Evolutionary conservation across 2,888 invertebrate species (phyloP).

Genomic region (Melangyna quadrimaculata): DNA sequence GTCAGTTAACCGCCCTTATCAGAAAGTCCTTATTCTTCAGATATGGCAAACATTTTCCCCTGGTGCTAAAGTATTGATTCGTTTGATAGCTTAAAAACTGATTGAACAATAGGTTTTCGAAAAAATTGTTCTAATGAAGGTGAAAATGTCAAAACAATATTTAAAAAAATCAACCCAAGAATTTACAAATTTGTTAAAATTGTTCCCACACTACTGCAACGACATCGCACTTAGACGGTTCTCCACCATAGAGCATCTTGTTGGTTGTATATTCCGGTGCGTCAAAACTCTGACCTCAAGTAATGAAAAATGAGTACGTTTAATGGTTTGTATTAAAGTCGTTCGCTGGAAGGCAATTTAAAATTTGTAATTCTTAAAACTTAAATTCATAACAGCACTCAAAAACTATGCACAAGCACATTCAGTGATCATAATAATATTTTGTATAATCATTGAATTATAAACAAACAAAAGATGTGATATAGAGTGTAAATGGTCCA

Average conservation of each 20-base stretch:
- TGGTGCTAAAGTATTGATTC: no score
- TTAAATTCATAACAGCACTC: background rate
- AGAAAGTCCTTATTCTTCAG: no score
- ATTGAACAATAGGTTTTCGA: no score
- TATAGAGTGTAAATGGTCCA: background rate
- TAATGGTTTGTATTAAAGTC: background rate
- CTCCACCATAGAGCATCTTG: background rate
- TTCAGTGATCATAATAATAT: background rate
- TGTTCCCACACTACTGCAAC: background rate
- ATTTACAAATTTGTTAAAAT: background rate
- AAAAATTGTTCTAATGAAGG: no score
- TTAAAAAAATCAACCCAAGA: no score
- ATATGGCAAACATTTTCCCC: no score
- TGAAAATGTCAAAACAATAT: no score
- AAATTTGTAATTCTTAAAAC: background rate
- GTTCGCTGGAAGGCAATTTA: background rate
- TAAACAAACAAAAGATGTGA: slow-evolving; percentile 8
- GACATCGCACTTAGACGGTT: background rate
- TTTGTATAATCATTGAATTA: background rate
- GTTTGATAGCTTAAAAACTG: no score
- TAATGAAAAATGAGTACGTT: background rate
- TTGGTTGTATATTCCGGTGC: background rate
- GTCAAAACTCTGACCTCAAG: background rate
- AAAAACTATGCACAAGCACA: background rate
- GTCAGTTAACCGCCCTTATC: no score